Evolutionary conservation across 2,888 invertebrate species (phyloP).

Genomic region (Amiota minor): DNA sequence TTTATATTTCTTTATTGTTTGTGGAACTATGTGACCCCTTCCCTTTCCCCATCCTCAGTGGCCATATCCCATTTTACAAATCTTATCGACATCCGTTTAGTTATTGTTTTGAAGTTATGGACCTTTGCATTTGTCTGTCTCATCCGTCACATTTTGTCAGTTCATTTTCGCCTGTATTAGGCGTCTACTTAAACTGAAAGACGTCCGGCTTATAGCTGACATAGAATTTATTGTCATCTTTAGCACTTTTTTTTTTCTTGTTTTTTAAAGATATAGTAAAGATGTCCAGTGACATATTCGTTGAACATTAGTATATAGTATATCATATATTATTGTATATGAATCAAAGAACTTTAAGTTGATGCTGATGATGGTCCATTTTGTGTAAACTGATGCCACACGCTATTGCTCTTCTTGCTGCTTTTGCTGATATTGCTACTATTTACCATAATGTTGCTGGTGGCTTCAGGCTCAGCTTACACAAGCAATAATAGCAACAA

Average conservation of each 20-base stretch:
- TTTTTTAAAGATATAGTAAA: neutral
- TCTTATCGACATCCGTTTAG: no score
- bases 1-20: neutral
- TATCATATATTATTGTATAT: neutral
- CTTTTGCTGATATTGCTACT: neutral
- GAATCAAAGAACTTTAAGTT: neutral
- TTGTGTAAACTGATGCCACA: constrained; percentile 24
- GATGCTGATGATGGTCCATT: neutral
- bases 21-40: no score
- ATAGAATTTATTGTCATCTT: constrained; percentile 8
- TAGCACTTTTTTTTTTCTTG: neutral
- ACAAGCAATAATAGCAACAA: neutral
- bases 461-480: constrained; percentile 57
- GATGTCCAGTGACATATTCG: neutral
- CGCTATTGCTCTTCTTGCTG: neutral
- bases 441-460: neutral
- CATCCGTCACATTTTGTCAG: constrained; percentile 7
- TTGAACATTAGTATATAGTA: neutral
- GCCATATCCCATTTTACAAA: no score
- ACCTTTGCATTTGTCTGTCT: no score
- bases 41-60: no score
- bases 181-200: neutral
- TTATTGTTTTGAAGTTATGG: no score
- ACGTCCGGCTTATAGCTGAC: constrained; percentile 18
- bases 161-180: neutral